Evolutionary conservation across 53 echinoderm and acorn worm genomes (phyloP).

Genomic region (Apostichopus leukothele): DNA sequence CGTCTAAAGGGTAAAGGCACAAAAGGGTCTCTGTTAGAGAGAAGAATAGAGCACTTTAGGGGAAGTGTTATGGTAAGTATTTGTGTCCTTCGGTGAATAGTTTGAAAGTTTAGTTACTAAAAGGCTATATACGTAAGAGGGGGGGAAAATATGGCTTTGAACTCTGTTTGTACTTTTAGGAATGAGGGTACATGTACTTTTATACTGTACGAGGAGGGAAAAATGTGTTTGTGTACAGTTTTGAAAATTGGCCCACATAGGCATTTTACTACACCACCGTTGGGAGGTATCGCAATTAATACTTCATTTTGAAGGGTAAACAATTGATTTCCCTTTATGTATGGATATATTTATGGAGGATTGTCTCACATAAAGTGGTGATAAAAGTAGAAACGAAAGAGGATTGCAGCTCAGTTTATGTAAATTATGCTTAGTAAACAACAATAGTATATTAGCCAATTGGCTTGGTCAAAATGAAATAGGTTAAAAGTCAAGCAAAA

Average conservation of each 20-base stretch:
- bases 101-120: background rate
- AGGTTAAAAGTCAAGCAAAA: too few relatives aligned
- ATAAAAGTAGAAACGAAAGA: too few relatives aligned
- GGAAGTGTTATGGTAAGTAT: slow-evolving; percentile 18
- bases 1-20: background rate
- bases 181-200: slow-evolving; percentile 29
- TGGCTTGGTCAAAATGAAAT: too few relatives aligned
- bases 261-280: background rate
- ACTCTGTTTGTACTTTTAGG: slow-evolving; percentile 15
- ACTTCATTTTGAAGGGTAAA: too few relatives aligned
- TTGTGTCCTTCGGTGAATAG: slow-evolving; percentile 18
- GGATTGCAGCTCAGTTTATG: too few relatives aligned
- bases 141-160: slow-evolving; percentile 14
- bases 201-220: background rate
- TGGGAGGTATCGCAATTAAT: too few relatives aligned
- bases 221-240: background rate
- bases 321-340: too few relatives aligned
- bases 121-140: background rate
- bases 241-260: background rate
- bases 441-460: too few relatives aligned
- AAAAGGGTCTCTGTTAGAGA: slow-evolving; percentile 5
- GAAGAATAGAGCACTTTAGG: slow-evolving; percentile 8
- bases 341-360: too few relatives aligned
- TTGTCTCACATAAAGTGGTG: too few relatives aligned
- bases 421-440: too few relatives aligned